phyloP scores from a whole-genome alignment of 2,888 invertebrate species.

The Monochamus alternatus region DNA sequence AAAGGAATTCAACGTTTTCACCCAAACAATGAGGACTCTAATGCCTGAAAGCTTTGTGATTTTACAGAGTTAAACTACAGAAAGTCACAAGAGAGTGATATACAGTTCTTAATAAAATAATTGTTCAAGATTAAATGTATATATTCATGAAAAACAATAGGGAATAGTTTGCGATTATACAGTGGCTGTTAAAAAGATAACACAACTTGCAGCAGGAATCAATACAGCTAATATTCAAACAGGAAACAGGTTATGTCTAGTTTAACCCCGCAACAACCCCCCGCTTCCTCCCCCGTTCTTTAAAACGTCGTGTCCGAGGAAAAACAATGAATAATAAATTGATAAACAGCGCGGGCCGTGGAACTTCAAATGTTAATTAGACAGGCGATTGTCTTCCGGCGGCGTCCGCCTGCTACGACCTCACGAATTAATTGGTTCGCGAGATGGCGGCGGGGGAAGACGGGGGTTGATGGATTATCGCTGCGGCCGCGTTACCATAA shows the following conservation, averaged over 20 bases:
- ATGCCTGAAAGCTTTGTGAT: too few species aligned
- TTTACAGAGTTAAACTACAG: too few species aligned
- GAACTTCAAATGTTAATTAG: constrained; percentile 1
- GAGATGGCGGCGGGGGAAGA: background rate
- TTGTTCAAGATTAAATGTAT: too few species aligned
- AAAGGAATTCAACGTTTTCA: background rate
- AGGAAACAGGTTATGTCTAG: background rate
- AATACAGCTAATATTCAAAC: background rate
- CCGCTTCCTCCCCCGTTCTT: too few species aligned
- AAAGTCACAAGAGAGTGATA: too few species aligned
- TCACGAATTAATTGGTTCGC: background rate
- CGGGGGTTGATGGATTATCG: too few species aligned
- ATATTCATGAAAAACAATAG: too few species aligned
- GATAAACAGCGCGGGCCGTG: background rate
- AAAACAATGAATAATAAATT: background rate
- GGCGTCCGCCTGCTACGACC: background rate
- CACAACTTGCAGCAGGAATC: background rate
- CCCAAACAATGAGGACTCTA: background rate
- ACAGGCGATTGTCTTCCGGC: background rate
- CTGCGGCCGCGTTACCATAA: too few species aligned
- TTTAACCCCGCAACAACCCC: too few species aligned
- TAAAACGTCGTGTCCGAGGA: background rate
- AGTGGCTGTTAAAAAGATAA: too few species aligned
- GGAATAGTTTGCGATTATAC: too few species aligned
- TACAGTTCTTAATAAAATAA: too few species aligned